These are phyloP conservation scores for Asobara japonica DNA, from an alignment of 1,140 invertebrate genomes.

Conservation along the genomic window DNA sequence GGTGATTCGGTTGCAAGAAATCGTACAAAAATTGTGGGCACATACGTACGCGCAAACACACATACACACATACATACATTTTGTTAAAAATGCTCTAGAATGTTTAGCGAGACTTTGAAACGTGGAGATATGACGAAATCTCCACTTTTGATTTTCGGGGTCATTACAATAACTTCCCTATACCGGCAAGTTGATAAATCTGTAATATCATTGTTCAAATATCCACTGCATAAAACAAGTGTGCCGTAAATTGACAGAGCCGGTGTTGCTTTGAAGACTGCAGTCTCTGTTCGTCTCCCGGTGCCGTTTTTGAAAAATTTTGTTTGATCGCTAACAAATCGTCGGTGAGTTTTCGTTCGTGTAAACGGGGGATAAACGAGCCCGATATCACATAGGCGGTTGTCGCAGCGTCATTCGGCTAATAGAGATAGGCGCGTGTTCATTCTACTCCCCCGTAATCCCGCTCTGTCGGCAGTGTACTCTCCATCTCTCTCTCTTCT, in stretches of 20 bases:
- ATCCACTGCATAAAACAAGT: background rate
- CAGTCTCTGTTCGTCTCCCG: conserved; percentile 36
- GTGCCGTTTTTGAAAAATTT: conserved; percentile 25
- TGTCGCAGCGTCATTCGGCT: conserved; percentile 57
- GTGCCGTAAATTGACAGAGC: background rate
- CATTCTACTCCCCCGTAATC: conserved; percentile 31
- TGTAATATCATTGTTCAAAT: background rate
- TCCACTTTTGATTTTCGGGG: too few relatives aligned
- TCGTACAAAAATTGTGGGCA: too few relatives aligned
- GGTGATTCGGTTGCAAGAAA: too few relatives aligned
- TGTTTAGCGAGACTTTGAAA: too few relatives aligned
- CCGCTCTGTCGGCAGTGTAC: conserved; percentile 33
- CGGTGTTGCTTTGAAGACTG: conserved; percentile 12
- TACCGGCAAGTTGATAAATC: background rate
- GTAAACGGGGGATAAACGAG: conserved; percentile 31
- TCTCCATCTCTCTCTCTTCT: background rate
- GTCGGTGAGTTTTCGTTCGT: conserved; percentile 29
- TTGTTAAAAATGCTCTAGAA: too few relatives aligned
- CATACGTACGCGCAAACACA: too few relatives aligned
- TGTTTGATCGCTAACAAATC: conserved; percentile 59
- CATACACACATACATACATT: too few relatives aligned
- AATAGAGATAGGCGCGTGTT: conserved; percentile 65
- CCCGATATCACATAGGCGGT: conserved; percentile 36
- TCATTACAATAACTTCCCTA: too few relatives aligned
- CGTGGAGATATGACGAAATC: too few relatives aligned